Conservation (phyloP, 2,113 vertebrate genomes). For the Heterotilapia buettikoferi region DNA sequence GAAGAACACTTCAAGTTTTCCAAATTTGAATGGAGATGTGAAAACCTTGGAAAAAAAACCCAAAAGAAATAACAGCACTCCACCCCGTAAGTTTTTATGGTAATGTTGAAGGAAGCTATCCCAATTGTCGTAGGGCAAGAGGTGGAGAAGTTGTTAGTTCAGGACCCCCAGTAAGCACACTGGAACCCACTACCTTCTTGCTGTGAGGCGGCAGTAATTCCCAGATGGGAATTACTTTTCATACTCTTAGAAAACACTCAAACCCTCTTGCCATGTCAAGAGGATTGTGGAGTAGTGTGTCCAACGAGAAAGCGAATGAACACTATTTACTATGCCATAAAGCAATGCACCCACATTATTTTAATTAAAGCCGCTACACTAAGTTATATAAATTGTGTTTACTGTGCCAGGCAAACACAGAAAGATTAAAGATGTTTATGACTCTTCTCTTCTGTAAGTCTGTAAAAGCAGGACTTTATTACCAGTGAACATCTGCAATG, state of each 20-base stretch:
- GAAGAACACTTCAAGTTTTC: neutral
- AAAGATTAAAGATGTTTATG: neutral
- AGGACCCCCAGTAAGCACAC: neutral
- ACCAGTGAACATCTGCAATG: neutral
- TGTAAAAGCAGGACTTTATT: neutral
- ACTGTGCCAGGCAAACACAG: neutral
- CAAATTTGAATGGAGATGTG: neutral
- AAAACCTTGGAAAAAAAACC: neutral
- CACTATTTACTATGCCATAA: neutral
- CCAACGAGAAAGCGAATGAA: neutral
- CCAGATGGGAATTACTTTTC: neutral
- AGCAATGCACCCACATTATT: neutral
- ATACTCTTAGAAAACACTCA: neutral
- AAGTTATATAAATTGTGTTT: neutral
- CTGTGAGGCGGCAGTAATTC: neutral
- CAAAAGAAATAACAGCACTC: neutral
- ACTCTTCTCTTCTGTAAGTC: neutral
- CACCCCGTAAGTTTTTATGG: neutral
- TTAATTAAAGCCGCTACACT: neutral
- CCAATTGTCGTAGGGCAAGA: neutral
- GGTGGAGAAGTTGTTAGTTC: rapidly evolving
- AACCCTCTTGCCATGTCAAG: neutral
- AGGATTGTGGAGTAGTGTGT: neutral
- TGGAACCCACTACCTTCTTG: neutral
- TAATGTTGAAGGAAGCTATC: neutral